Evolutionary conservation across 2,888 invertebrate species (phyloP).

Genomic region (Steinernema scapterisci): DNA sequence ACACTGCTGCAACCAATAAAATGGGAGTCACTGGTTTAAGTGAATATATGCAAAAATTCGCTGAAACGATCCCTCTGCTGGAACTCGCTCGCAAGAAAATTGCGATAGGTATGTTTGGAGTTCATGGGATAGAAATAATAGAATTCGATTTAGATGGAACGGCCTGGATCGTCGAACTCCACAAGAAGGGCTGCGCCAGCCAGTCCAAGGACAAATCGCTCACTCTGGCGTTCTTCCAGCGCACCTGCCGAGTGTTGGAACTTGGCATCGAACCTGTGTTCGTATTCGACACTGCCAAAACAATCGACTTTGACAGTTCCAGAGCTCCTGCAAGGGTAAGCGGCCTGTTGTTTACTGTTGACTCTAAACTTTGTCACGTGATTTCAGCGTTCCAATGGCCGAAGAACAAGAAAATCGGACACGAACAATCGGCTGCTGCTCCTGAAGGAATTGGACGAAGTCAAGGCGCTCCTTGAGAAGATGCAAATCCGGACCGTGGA

Average conservation of each 20-base stretch:
- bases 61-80: slow-evolving; percentile 2
- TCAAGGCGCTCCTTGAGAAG: slow-evolving; percentile 75
- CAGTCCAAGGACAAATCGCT: background rate
- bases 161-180: slow-evolving; percentile 31
- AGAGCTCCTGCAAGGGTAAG: slow-evolving; percentile 5
- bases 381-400: slow-evolving; percentile 21
- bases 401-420: background rate
- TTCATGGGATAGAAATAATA: background rate
- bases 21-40: slow-evolving; percentile 17
- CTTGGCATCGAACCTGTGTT: background rate
- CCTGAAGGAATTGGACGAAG: background rate
- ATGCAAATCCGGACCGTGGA: slow-evolving; percentile 92
- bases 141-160: slow-evolving; percentile 34
- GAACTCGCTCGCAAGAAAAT: slow-evolving; percentile 44
- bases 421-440: background rate
- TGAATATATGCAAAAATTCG: slow-evolving; percentile 23
- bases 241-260: slow-evolving; percentile 12
- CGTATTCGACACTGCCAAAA: slow-evolving; percentile 17
- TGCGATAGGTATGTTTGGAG: slow-evolving; percentile 45
- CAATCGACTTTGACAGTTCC: slow-evolving; percentile 19
- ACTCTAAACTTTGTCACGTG: background rate
- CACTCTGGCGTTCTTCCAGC: slow-evolving; percentile 19
- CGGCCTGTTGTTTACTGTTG: background rate
- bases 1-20: background rate
- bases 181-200: slow-evolving; percentile 31